Evolutionary conservation across 1,140 invertebrate species (phyloP), one percentile per base, ranked within the genome.

Genomic region (Medauroidea extradentata): DNA sequence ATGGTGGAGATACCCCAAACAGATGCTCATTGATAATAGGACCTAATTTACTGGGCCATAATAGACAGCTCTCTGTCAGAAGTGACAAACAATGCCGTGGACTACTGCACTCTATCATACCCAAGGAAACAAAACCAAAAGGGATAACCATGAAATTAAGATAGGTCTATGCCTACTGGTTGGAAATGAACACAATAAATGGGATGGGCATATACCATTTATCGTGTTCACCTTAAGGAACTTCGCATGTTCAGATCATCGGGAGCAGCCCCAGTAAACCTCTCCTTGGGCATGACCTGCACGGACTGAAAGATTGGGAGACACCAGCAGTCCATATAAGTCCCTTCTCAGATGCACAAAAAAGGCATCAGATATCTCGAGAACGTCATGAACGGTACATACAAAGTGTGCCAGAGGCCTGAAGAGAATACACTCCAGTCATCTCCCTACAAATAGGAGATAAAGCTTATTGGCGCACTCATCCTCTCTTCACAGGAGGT

Each of bases 71-170:
- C 3, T 56, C 9, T 59, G 51, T 41, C 11, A 25, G 19, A 3
- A 50, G 14, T 64, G 63, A 59, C 46, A 46, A 14, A 43, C 57
- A n/a, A 51, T 29, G 18, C 51, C 48, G 4, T 66, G 59, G 60
- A 69, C 63, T 48, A 46, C 0, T 73, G 70, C n/a, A n/a, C n/a
- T n/a, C n/a, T n/a, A n/a, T 46, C 69, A 71, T 51, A 67, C 69
- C 3, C 56, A 60, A 18, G 65, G 63, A 0, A 72, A 70, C 57
- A 62, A 61, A 3, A 64, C 64, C 2, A 68, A 70, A 55, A 21
- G 66, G 13, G 23, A 65, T 16, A 71, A 71, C 38, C 60, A 66
- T 34, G 56, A 64, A 16, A 44, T 69, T 3, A 70, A 67, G 34
- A 67, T 65, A 46, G 63, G 64, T 1, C 41, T 65, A 0, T 19